Evolutionary conservation across 2,888 invertebrate genomes (phyloP).

Genomic region (Caenorhabditis plicata): DNA sequence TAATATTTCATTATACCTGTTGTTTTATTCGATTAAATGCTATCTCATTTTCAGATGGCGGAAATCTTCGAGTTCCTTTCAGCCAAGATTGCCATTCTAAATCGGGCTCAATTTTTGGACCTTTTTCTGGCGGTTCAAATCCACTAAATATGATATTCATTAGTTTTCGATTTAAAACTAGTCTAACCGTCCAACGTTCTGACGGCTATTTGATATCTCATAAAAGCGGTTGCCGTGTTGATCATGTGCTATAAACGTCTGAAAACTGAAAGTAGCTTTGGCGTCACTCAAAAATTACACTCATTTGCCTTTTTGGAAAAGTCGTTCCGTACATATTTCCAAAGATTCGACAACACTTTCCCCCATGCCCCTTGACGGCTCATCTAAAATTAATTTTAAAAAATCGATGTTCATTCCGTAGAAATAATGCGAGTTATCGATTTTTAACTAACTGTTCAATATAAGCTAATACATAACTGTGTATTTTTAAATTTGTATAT

Average conservation of each 20-base stretch:
- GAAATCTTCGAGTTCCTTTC: constrained; percentile 57
- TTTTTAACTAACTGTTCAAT: too few relatives aligned
- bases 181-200: constrained; percentile 39
- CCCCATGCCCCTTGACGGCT: constrained; percentile 52
- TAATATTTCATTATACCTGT: constrained; percentile 37
- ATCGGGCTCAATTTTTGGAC: constrained; percentile 31
- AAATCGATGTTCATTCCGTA: neutral
- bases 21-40: constrained; percentile 51
- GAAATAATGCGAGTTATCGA: neutral
- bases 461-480: too few relatives aligned
- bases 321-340: constrained; percentile 48
- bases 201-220: constrained; percentile 48
- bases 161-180: constrained; percentile 1
- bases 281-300: too few relatives aligned
- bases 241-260: constrained; percentile 59
- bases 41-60: constrained; percentile 60
- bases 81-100: constrained; percentile 63
- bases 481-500: neutral
- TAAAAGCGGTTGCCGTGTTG: constrained; percentile 55
- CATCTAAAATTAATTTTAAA: constrained; percentile 24
- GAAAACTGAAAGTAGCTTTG: too few relatives aligned
- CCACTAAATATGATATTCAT: constrained; percentile 39
- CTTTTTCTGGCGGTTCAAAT: constrained; percentile 48
- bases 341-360: constrained; percentile 41
- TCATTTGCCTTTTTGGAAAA: constrained; percentile 28